phyloP scores from a whole-genome alignment of 2,113 vertebrate genomes.

The Hyla sarda region DNA sequence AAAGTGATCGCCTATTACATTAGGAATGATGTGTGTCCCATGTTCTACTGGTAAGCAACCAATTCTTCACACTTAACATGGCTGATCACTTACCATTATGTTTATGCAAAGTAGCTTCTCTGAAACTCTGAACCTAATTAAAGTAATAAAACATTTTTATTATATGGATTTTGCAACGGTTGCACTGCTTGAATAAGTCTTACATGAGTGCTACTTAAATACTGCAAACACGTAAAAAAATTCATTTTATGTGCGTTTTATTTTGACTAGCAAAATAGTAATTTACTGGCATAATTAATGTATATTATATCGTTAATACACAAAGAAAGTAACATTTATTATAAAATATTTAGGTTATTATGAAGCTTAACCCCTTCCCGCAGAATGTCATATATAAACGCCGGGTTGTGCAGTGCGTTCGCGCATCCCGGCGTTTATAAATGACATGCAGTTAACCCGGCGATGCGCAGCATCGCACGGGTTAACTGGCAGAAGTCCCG shows the following conservation, averaged over 20 bases:
- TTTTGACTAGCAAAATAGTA: slow-evolving; percentile 37
- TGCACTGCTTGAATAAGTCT: slow-evolving; percentile 15
- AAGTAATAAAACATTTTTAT: slow-evolving; percentile 44
- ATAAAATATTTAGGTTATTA: slow-evolving; percentile 17
- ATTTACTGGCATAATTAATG: slow-evolving; percentile 35
- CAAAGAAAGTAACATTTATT: slow-evolving; percentile 25
- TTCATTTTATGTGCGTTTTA: slow-evolving; percentile 17
- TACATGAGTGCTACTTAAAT: neutral
- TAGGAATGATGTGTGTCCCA: neutral
- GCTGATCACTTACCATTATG: slow-evolving; percentile 21
- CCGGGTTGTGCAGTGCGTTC: no score
- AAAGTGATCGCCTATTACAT: neutral
- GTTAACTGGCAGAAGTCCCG: no score
- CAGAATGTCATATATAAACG: no score
- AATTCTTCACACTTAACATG: neutral
- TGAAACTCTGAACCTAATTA: slow-evolving; percentile 35
- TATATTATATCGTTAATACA: slow-evolving; percentile 10
- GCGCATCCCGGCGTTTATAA: no score
- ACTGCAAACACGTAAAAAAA: neutral
- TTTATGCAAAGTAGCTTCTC: slow-evolving; percentile 18
- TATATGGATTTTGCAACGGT: slow-evolving; percentile 8
- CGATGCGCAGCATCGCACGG: no score
- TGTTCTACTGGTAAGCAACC: neutral
- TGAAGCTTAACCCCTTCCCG: neutral
- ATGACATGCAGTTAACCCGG: no score